These are phyloP conservation scores for Micrasema minimum DNA, from an alignment of 1,140 invertebrate species.

Conservation along the genomic window DNA sequence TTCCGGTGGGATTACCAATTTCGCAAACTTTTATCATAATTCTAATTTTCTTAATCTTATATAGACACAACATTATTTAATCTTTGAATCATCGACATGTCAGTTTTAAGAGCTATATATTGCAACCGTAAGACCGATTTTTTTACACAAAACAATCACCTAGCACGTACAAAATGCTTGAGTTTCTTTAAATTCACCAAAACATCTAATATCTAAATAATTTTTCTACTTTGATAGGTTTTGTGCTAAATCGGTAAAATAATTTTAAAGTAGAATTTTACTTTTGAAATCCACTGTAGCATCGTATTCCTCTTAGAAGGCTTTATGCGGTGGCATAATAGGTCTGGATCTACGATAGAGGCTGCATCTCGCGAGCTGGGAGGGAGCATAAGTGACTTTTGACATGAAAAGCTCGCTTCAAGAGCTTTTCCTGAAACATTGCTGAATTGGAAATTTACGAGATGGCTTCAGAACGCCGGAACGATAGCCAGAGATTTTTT, in stretches of 20 bases:
- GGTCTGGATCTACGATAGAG: conserved; percentile 35
- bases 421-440: conserved; percentile 23
- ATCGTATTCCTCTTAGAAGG: conserved; percentile 4
- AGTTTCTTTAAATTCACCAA: too few relatives aligned
- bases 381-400: conserved; percentile 39
- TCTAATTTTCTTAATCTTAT: too few relatives aligned
- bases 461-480: too few relatives aligned
- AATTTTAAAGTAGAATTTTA: not conserved
- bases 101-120: too few relatives aligned
- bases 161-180: too few relatives aligned
- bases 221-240: not conserved
- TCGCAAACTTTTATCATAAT: too few relatives aligned
- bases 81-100: too few relatives aligned
- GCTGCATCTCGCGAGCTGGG: conserved; percentile 23
- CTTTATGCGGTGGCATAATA: conserved; percentile 47
- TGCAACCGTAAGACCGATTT: too few relatives aligned
- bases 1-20: too few relatives aligned
- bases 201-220: not conserved
- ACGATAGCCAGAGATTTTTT: too few relatives aligned
- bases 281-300: not conserved
- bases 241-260: not conserved
- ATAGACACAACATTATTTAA: too few relatives aligned
- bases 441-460: conserved; percentile 24
- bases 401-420: conserved; percentile 37
- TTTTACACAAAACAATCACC: too few relatives aligned